A percentile compares a stretch with the other conserved stretches of the same genome.
phyloP scores from a whole-genome alignment of 1,140 invertebrate genomes.

The Ceratina japonica region DNA sequence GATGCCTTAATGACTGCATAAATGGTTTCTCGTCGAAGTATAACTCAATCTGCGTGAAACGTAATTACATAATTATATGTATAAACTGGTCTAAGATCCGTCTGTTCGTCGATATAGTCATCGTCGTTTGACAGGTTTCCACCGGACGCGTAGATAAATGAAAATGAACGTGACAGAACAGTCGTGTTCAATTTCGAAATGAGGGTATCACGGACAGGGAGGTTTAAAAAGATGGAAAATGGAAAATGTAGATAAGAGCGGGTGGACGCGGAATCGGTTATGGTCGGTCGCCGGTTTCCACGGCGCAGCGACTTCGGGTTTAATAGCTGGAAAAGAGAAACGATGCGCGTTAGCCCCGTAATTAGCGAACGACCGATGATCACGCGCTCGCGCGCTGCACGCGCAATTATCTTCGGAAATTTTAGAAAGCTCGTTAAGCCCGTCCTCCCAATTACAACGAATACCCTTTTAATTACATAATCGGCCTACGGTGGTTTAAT shows the following conservation, averaged over 20 bases:
- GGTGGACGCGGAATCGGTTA: neutral
- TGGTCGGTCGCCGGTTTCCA: constrained; percentile 6
- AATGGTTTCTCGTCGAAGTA: constrained; percentile 69
- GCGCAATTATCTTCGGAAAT: constrained; percentile 48
- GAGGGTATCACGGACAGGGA: neutral
- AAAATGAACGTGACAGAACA: no score
- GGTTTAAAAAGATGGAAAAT: no score
- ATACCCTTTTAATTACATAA: constrained; percentile 56
- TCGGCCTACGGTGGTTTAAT: constrained; percentile 36
- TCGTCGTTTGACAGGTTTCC: neutral
- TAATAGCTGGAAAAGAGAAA: constrained; percentile 56
- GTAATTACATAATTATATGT: constrained; percentile 37
- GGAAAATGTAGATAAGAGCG: constrained; percentile 10
- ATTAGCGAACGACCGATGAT: constrained; percentile 45
- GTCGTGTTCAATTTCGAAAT: neutral
- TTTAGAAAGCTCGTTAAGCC: constrained; percentile 32
- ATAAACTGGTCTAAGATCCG: neutral
- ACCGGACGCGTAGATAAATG: neutral
- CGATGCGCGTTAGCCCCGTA: constrained; percentile 34
- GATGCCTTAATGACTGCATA: constrained; percentile 74
- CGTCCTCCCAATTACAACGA: constrained; percentile 41
- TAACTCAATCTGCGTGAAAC: constrained; percentile 56
- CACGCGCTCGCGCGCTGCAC: constrained; percentile 15
- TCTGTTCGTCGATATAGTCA: neutral
- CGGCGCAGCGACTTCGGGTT: constrained; percentile 23